Conservation (phyloP, 2,113 vertebrate genomes). For the Anseranas semipalmata region DNA sequence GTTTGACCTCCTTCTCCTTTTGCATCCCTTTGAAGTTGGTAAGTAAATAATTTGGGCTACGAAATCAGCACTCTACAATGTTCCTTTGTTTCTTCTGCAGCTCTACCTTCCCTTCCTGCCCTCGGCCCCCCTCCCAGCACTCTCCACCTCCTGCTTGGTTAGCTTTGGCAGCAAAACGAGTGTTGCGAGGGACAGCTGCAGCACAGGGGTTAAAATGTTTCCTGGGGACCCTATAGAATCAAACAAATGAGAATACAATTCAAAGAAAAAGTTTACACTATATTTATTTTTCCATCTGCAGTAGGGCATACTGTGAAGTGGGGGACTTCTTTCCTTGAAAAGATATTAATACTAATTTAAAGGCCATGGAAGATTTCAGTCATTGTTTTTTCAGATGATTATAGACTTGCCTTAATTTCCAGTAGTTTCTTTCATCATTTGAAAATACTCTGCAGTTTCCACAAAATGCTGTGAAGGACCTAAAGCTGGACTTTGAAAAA, state of each 20-base stretch:
- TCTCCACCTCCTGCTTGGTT: not conserved
- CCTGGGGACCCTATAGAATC: not conserved
- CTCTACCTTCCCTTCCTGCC: not conserved
- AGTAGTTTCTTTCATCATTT: not conserved
- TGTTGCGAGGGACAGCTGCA: not conserved
- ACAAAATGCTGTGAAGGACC: not conserved
- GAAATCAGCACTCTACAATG: not conserved
- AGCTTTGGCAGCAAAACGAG: not conserved
- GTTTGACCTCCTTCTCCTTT: slow-evolving; percentile 39
- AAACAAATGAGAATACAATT: not conserved
- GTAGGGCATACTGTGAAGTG: not conserved
- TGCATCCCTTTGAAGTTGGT: slow-evolving; percentile 47
- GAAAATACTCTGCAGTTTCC: not conserved
- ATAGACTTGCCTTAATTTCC: not conserved
- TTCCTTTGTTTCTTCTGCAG: slow-evolving; percentile 45
- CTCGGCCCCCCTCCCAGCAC: not conserved
- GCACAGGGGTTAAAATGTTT: not conserved
- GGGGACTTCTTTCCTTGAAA: not conserved
- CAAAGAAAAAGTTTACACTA: not conserved
- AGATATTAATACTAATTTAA: not conserved
- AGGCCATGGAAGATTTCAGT: not conserved
- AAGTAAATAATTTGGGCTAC: slow-evolving; percentile 51
- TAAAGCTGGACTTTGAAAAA: not conserved
- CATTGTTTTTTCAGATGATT: not conserved
- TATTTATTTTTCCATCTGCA: not conserved